A percentile compares a stretch with the other conserved stretches of the same genome.
Evolutionary conservation across 1,140 invertebrate species (phyloP).

Genomic region (Saccostrea glomerata): DNA sequence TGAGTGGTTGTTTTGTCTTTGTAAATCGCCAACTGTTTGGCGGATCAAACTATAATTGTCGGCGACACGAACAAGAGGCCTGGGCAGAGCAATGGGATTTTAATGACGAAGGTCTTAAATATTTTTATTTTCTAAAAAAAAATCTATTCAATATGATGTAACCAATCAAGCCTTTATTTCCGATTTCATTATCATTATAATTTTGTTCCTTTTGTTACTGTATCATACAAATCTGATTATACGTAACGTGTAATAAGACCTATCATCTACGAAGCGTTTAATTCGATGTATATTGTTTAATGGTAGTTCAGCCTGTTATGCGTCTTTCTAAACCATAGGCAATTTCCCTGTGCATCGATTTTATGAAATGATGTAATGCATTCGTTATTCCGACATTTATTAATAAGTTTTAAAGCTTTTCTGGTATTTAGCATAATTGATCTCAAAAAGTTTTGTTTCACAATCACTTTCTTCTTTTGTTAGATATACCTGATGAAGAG

Average conservation of each 20-base stretch:
- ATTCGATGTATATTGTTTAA: too few species aligned
- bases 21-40: slow-evolving; percentile 52
- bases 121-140: background rate
- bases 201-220: too few species aligned
- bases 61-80: slow-evolving; percentile 50
- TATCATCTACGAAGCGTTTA: too few species aligned
- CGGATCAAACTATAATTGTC: slow-evolving; percentile 51
- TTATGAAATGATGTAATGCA: background rate
- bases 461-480: background rate
- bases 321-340: too few species aligned
- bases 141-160: too few species aligned
- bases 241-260: too few species aligned
- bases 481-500: background rate
- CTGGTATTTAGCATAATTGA: background rate
- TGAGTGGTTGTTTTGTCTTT: slow-evolving; percentile 45
- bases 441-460: background rate
- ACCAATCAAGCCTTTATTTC: too few species aligned
- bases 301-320: too few species aligned
- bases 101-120: background rate
- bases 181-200: too few species aligned
- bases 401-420: background rate
- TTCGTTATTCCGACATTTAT: background rate
- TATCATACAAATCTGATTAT: too few species aligned
- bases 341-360: background rate
- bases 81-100: slow-evolving; percentile 53